These are phyloP conservation scores for Zaprionus lachaisei DNA, from an alignment of 1,140 invertebrate genomes.

Conservation along the genomic window DNA sequence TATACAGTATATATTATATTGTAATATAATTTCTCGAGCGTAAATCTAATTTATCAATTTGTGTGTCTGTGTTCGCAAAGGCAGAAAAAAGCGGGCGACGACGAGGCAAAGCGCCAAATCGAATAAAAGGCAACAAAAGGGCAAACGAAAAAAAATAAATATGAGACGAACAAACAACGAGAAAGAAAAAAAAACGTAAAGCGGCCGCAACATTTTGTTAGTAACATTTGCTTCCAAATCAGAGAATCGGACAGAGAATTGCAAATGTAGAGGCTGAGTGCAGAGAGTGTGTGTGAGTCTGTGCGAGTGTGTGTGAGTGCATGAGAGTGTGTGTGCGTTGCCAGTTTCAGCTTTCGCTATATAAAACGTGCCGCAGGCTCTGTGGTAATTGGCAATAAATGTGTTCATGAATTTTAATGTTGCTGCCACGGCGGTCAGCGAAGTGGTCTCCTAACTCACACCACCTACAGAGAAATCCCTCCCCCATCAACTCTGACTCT, in stretches of 20 bases:
- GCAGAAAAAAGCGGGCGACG: slow-evolving; percentile 36
- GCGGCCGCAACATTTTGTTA: slow-evolving; percentile 56
- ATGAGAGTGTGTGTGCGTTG: slow-evolving; percentile 19
- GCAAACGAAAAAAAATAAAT: slow-evolving; percentile 11
- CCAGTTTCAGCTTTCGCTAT: slow-evolving; percentile 42
- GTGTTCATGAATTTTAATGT: slow-evolving; percentile 83
- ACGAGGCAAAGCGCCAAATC: slow-evolving; percentile 43
- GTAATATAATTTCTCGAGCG: slow-evolving; percentile 81
- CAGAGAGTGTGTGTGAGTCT: not conserved
- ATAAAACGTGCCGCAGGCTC: slow-evolving; percentile 66
- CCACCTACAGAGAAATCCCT: not conserved
- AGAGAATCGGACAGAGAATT: slow-evolving; percentile 33
- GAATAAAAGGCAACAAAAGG: slow-evolving; percentile 51
- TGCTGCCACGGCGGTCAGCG: slow-evolving; percentile 63
- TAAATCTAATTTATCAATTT: slow-evolving; percentile 83
- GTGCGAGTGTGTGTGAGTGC: slow-evolving; percentile 18
- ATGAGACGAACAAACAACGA: slow-evolving; percentile 11
- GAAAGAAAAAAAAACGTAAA: slow-evolving; percentile 14
- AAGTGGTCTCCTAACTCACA: slow-evolving; percentile 29
- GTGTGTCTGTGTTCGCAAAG: slow-evolving; percentile 25
- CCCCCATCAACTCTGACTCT: not conserved
- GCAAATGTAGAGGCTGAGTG: slow-evolving; percentile 12
- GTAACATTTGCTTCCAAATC: slow-evolving; percentile 54
- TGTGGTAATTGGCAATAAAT: slow-evolving; percentile 82
- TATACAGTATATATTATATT: slow-evolving; percentile 68